Conservation (phyloP, 2,888 invertebrate genomes). For the Priocnemis perturbator region DNA sequence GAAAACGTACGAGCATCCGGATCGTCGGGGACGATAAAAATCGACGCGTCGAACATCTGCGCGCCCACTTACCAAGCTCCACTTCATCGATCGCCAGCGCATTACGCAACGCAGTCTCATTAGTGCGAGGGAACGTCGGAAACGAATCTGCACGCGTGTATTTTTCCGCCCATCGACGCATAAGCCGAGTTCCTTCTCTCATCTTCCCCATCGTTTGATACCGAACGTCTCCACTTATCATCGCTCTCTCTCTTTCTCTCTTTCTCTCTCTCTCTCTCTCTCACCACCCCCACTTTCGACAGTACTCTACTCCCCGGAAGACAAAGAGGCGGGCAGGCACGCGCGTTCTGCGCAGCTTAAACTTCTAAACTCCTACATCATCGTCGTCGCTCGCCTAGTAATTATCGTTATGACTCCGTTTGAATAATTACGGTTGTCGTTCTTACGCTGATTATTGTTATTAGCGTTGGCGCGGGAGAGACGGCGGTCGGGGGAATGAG, state of each 20-base stretch:
- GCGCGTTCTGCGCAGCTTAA: conserved; percentile 15
- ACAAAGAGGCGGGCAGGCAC: conserved; percentile 10
- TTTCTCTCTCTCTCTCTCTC: background rate
- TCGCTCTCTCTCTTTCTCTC: too few species aligned
- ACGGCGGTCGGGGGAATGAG: background rate
- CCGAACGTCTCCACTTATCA: too few species aligned
- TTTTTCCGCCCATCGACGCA: background rate
- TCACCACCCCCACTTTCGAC: too few species aligned
- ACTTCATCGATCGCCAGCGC: conserved; percentile 50
- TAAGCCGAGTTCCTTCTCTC: too few species aligned
- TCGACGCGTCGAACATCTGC: conserved; percentile 56
- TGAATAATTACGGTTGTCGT: conserved; percentile 6
- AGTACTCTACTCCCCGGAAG: background rate
- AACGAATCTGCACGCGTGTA: too few species aligned
- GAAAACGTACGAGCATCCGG: too few species aligned
- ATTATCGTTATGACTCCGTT: conserved; percentile 9
- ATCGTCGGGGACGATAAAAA: conserved; percentile 8
- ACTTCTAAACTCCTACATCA: conserved; percentile 4
- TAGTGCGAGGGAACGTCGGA: too few species aligned
- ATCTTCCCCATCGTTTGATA: background rate
- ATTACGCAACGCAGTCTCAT: conserved; percentile 42
- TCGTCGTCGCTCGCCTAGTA: conserved; percentile 1
- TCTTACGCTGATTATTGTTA: conserved; percentile 3
- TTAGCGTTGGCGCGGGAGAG: background rate
- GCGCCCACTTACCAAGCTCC: conserved; percentile 47